These are phyloP conservation scores for Lymantria monacha DNA, from an alignment of 2,888 invertebrate species.

Conservation along the genomic window DNA sequence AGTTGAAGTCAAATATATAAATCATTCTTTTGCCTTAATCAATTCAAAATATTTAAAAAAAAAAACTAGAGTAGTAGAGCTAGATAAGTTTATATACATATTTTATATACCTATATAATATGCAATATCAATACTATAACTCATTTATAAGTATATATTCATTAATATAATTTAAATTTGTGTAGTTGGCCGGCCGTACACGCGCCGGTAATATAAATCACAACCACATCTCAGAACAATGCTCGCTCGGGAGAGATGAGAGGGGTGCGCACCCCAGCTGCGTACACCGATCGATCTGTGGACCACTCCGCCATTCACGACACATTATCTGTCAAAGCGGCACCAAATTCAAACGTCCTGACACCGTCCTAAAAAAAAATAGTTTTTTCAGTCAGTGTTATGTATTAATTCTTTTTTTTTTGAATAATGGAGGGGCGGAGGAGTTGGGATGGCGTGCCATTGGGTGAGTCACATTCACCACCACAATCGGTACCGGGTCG, in stretches of 20 bases:
- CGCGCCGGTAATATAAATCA: slow-evolving; percentile 62
- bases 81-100: too few species aligned
- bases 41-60: too few species aligned
- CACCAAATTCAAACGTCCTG: slow-evolving; percentile 45
- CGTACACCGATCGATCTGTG: slow-evolving; percentile 76
- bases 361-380: slow-evolving; percentile 31
- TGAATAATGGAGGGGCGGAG: slow-evolving; percentile 73
- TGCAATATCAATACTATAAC: too few species aligned
- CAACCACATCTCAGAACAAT: slow-evolving; percentile 72
- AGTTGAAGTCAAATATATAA: too few species aligned
- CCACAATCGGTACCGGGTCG: slow-evolving; percentile 85
- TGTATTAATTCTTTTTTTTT: slow-evolving; percentile 55
- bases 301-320: slow-evolving; percentile 59
- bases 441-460: slow-evolving; percentile 73
- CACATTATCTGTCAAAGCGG: slow-evolving; percentile 66
- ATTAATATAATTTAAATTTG: slow-evolving; percentile 38
- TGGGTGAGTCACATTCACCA: slow-evolving; percentile 76
- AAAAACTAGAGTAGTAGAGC: too few species aligned
- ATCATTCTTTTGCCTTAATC: too few species aligned
- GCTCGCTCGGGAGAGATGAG: slow-evolving; percentile 61
- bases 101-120: too few species aligned
- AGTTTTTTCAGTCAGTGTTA: slow-evolving; percentile 45
- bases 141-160: slow-evolving; percentile 35
- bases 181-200: slow-evolving; percentile 46
- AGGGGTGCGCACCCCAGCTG: slow-evolving; percentile 82